Conservation (phyloP, 2,888 invertebrate species). For the Lumbricus terrestris region DNA sequence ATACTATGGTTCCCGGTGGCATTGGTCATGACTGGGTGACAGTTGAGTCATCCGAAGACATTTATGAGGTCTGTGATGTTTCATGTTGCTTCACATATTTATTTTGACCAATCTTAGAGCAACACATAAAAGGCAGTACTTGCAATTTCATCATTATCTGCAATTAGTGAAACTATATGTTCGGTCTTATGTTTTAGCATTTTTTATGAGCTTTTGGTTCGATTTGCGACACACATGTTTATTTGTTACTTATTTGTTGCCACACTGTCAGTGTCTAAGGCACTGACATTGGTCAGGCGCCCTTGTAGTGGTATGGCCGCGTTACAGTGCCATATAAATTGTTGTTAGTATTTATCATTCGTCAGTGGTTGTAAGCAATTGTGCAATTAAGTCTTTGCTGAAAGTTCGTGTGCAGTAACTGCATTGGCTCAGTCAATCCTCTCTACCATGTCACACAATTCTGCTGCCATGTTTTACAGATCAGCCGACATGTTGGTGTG, state of each 20-base stretch:
- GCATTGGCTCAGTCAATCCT: too few species aligned
- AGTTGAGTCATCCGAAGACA: slow-evolving; percentile 62
- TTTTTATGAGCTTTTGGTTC: neutral
- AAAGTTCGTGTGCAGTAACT: neutral
- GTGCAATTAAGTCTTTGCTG: neutral
- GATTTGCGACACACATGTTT: neutral
- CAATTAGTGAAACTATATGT: neutral
- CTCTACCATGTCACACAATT: too few species aligned
- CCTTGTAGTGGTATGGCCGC: too few species aligned
- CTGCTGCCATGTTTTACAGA: neutral
- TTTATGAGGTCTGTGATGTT: slow-evolving; percentile 61
- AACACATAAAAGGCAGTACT: neutral
- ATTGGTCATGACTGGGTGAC: slow-evolving; percentile 63
- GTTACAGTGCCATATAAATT: too few species aligned
- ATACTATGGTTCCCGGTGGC: slow-evolving; percentile 38
- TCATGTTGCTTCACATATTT: too few species aligned
- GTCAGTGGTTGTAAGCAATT: neutral
- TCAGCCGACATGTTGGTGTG: neutral
- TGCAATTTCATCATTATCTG: neutral
- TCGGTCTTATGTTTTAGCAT: neutral
- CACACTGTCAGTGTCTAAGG: neutral
- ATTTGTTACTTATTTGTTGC: neutral
- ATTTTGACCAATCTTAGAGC: neutral
- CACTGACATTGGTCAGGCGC: neutral
- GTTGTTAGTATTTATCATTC: too few species aligned